A percentile compares a stretch with the other conserved stretches of the same genome.
These are phyloP conservation scores for Anolis apletophallus DNA, from an alignment of 2,797 vertebrate genomes.

Conservation along the genomic window DNA sequence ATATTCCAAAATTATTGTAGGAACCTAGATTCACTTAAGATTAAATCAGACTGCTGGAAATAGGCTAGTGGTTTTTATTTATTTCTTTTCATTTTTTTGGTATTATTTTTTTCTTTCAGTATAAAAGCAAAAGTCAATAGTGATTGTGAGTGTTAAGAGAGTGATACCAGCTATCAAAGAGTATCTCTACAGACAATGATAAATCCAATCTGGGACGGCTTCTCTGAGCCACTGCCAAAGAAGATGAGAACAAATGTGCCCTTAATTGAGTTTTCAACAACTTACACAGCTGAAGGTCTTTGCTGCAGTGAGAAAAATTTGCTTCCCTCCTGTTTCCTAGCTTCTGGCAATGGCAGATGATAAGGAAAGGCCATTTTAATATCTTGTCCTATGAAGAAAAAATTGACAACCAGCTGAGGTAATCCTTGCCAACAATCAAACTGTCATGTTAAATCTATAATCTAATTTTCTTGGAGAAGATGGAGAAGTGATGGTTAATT, in stretches of 20 bases:
- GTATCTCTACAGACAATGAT: constrained; percentile 27
- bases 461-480: neutral
- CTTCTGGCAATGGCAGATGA: constrained; percentile 3
- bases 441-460: neutral
- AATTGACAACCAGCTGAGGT: neutral
- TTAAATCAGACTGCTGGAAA: neutral
- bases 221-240: constrained; percentile 27
- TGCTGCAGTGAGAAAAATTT: neutral
- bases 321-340: neutral
- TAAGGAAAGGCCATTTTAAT: constrained; percentile 11
- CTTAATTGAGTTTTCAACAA: constrained; percentile 32
- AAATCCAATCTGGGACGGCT: constrained; percentile 23
- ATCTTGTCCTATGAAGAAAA: neutral
- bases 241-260: constrained; percentile 23
- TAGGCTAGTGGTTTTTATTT: neutral
- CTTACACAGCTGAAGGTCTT: constrained; percentile 4
- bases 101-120: neutral
- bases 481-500: neutral
- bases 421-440: neutral
- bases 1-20: neutral
- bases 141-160: constrained; percentile 10
- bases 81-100: no score
- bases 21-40: neutral
- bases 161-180: constrained; percentile 15
- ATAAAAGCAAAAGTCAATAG: constrained; percentile 6